Conservation (phyloP, 2,797 vertebrate genomes). For the Podarcis siculus region DNA sequence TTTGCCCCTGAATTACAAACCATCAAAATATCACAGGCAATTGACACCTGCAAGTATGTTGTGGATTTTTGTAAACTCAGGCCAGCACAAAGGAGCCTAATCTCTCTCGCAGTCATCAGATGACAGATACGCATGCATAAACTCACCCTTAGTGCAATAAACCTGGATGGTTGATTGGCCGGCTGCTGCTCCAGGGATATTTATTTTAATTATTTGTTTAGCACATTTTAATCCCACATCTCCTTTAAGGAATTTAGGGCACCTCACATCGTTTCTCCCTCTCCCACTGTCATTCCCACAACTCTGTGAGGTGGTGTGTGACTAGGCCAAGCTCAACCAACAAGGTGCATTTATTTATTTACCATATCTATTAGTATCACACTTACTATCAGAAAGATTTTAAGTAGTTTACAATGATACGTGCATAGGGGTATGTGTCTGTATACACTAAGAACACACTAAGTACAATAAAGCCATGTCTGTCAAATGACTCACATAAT, state of each 20-base stretch:
- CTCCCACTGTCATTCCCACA: not conserved
- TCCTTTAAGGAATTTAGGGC: not conserved
- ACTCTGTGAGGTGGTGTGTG: not conserved
- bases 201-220: not conserved
- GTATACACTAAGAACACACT: no score
- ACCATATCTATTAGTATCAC: no score
- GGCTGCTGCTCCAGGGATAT: not conserved
- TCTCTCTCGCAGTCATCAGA: not conserved
- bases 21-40: conserved; percentile 26
- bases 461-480: no score
- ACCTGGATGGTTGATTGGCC: not conserved
- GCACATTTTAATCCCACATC: not conserved
- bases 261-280: not conserved
- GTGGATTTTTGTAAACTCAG: conserved; percentile 10
- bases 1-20: conserved; percentile 33
- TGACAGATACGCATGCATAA: not conserved
- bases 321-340: not conserved
- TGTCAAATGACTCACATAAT: no score
- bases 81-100: not conserved
- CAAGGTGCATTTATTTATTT: not conserved
- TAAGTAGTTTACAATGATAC: no score
- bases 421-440: no score
- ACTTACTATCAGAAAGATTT: no score
- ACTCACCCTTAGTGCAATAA: not conserved
- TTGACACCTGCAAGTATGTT: conserved; percentile 18